Conservation (phyloP, 1,140 invertebrate genomes). For the Scaptomyza pallida region DNA sequence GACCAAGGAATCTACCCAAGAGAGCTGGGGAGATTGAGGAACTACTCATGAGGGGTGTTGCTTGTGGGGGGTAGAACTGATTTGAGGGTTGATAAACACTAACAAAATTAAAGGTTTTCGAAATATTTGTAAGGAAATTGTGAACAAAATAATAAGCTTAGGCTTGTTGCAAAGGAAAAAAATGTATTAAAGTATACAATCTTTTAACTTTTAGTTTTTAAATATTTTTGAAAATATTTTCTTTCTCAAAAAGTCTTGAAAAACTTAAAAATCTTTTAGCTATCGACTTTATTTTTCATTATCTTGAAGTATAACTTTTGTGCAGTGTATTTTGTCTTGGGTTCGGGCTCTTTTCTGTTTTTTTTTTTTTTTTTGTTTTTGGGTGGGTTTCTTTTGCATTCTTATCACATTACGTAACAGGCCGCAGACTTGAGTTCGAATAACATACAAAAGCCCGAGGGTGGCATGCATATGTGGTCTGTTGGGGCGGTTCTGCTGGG, state of each 20-base stretch:
- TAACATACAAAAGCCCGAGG: conserved; percentile 45
- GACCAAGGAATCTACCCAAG: conserved; percentile 8
- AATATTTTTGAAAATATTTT: no score
- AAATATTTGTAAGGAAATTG: neutral
- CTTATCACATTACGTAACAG: conserved; percentile 80
- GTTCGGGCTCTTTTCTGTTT: neutral
- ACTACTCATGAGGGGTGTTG: neutral
- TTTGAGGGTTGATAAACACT: conserved; percentile 10
- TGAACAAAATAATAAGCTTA: no score
- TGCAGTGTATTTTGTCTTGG: conserved; percentile 5
- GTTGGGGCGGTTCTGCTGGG: conserved; percentile 9
- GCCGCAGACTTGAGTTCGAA: conserved; percentile 74
- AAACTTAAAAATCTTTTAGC: no score
- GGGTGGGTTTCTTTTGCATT: conserved; percentile 38
- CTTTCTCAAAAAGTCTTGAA: no score
- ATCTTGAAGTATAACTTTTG: neutral
- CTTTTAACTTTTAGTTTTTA: no score
- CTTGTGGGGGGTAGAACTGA: neutral
- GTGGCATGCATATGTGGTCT: conserved; percentile 19
- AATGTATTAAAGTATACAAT: no score
- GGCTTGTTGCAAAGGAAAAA: no score
- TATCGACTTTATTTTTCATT: neutral
- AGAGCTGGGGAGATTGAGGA: neutral
- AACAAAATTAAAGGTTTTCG: neutral
- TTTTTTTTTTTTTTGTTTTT: no score